phyloP scores from a whole-genome alignment of 64 coral and sea anemone species.

The Astreopora myriophthalma region DNA sequence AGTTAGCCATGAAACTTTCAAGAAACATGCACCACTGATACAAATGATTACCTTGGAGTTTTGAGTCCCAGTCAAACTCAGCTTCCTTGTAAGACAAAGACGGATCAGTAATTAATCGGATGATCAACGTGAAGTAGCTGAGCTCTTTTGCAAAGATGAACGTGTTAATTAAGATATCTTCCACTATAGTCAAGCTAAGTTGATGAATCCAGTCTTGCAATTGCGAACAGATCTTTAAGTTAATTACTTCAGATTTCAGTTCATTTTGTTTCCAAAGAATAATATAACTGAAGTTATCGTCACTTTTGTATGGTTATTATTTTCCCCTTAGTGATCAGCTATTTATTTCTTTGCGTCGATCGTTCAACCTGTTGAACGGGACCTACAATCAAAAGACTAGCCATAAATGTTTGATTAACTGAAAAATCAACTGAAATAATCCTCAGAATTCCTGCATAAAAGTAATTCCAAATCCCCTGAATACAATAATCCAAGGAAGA shows the following conservation, averaged over 20 bases:
- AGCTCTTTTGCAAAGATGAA: neutral
- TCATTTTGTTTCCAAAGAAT: too few species aligned
- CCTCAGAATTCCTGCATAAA: neutral
- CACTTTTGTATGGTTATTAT: neutral
- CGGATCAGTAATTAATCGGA: neutral
- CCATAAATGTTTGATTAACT: conserved; percentile 22
- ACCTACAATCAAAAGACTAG: neutral
- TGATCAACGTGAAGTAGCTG: neutral
- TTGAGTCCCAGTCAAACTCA: conserved; percentile 87
- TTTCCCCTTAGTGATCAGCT: neutral
- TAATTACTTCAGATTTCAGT: neutral
- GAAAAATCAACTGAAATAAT: neutral
- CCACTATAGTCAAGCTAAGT: too few species aligned
- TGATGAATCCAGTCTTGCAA: neutral
- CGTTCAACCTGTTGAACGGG: neutral
- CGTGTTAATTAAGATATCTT: neutral
- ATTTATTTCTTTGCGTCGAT: neutral
- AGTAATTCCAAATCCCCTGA: too few species aligned
- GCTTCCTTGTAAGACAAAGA: conserved; percentile 56
- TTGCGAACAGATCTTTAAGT: neutral
- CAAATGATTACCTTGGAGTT: conserved; percentile 71
- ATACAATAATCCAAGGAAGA: too few species aligned
- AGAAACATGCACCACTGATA: neutral
- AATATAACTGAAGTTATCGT: neutral
- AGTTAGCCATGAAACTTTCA: too few species aligned